Base-by-base conservation (phyloP, 92 coral and sea anemone species). In the Bergia sp. region DNA sequence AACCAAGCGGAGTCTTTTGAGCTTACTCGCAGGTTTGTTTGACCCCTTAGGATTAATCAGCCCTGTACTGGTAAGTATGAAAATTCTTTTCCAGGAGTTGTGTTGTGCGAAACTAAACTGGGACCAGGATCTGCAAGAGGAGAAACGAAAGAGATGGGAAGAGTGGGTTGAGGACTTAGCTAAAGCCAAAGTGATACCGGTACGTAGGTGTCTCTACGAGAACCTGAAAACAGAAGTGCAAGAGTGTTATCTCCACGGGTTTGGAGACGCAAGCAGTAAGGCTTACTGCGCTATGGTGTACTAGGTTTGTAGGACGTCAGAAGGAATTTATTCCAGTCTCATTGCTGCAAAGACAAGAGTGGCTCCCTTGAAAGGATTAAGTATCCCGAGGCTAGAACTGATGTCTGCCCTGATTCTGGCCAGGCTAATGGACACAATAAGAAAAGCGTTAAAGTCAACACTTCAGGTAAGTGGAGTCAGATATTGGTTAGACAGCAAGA, bases 281-380 rank as follows among this genome's bases (percentile, higher is more conserved):
- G 93, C 93, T 7, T 93, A 91, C 71, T 79, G 91, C 75, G 92
- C 94, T 16, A 92, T 85, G 3, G 85, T 94, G 16, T 94, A 94
- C 74, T 77, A 90, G 4, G 90, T 80, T 3, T 90, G 72, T 37
- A 9, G 8, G 1, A 40, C 86, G 11, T 13, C 39, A 0, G 91
- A 73, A 3, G 89, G 90, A 23, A 47, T 55, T 38, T 40, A 47
- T 5, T 88, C 55, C 5, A 79, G 71, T 69, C 53, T 94, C 71
- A 64, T 94, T 37, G 73, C 96, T 3, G 82, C 94, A 7, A 94
- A 86, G 57, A 85, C 96, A 20, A 40, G 89, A 20, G 94, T 94
- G 4, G 96, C 96, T 42, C 93, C 94, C 3, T 12, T 92, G 18
- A 92, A 94, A 43, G n/a, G 53, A 39, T 73, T 84, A 45, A 88